Evolutionary conservation across 2,888 invertebrate species (phyloP).

Genomic region (Drosophila kuntzei): DNA sequence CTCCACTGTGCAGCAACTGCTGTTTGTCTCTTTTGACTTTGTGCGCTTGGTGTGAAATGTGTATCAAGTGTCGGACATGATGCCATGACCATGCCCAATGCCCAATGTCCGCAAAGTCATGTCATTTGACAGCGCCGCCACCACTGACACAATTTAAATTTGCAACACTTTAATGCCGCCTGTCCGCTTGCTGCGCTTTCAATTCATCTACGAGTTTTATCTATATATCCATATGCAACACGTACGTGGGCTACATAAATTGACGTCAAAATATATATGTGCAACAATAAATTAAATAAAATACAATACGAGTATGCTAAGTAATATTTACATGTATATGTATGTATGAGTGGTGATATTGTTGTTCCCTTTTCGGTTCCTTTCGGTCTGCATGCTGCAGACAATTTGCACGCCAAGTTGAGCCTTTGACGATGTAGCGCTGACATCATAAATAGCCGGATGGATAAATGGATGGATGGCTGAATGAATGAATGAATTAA

Average conservation of each 20-base stretch:
- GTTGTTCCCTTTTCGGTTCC: slow-evolving; percentile 12
- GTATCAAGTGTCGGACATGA: slow-evolving; percentile 61
- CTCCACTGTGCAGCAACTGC: slow-evolving; percentile 50
- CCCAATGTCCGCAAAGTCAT: slow-evolving; percentile 9
- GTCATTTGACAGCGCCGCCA: slow-evolving; percentile 34
- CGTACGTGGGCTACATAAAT: slow-evolving; percentile 72
- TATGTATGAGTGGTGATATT: slow-evolving; percentile 30
- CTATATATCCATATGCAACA: slow-evolving; percentile 52
- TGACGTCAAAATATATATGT: slow-evolving; percentile 60
- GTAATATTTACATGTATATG: slow-evolving; percentile 8
- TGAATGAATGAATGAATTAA: slow-evolving; percentile 28
- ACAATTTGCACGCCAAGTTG: slow-evolving; percentile 45
- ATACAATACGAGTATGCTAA: slow-evolving; percentile 44
- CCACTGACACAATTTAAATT: slow-evolving; percentile 72
- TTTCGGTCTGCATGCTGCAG: slow-evolving; percentile 22
- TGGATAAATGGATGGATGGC: slow-evolving; percentile 9
- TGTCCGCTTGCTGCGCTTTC: slow-evolving; percentile 10
- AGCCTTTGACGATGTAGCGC: slow-evolving; percentile 47
- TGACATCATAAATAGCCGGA: slow-evolving; percentile 56
- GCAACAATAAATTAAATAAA: slow-evolving; percentile 65
- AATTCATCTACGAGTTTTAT: slow-evolving; percentile 1
- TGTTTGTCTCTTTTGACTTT: slow-evolving; percentile 35
- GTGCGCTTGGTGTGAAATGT: slow-evolving; percentile 53
- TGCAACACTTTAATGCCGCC: slow-evolving; percentile 42
- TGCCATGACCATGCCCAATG: slow-evolving; percentile 34